A percentile compares a stretch with the other conserved stretches of the same genome.
Evolutionary conservation across 2,797 vertebrate species (phyloP).

Genomic region (Petrocephalus sullivani): DNA sequence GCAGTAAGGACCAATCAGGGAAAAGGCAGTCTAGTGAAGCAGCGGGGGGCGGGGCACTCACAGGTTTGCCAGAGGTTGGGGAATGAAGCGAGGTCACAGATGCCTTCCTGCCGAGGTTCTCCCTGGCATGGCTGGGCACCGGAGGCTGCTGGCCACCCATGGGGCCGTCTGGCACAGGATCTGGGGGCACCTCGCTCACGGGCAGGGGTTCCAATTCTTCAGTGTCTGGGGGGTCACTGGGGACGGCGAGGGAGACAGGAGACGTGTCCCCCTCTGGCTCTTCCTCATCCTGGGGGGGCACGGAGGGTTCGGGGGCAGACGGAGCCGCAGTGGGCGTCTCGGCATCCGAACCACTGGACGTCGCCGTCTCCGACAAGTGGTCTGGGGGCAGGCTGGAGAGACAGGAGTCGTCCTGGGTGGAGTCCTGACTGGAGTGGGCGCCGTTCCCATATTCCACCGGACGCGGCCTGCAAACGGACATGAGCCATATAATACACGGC

Average conservation of each 20-base stretch:
- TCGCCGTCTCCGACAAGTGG: constrained; percentile 45
- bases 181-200: not conserved
- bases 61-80: constrained; percentile 44
- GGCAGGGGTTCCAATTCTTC: not conserved
- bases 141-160: not conserved
- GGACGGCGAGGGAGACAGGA: not conserved
- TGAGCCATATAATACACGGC: not conserved
- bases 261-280: not conserved
- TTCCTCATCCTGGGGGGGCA: not conserved
- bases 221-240: not conserved
- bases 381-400: constrained; percentile 50
- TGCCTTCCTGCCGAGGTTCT: constrained; percentile 42
- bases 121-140: constrained; percentile 25
- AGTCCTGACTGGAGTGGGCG: constrained; percentile 60
- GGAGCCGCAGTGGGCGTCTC: constrained; percentile 34
- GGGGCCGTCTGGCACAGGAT: not conserved
- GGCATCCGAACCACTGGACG: constrained; percentile 51
- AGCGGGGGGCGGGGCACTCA: constrained; percentile 38
- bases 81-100: constrained; percentile 50
- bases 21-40: not conserved
- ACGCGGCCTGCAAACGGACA: not conserved
- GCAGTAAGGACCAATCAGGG: not conserved
- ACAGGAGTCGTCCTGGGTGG: constrained; percentile 58
- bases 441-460: constrained; percentile 45
- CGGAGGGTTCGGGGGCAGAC: not conserved